Percentiles rank a stretch among this genome's conserved stretches.
Conservation (phyloP, 1,140 invertebrate species). For the Pseudoatta argentina region DNA sequence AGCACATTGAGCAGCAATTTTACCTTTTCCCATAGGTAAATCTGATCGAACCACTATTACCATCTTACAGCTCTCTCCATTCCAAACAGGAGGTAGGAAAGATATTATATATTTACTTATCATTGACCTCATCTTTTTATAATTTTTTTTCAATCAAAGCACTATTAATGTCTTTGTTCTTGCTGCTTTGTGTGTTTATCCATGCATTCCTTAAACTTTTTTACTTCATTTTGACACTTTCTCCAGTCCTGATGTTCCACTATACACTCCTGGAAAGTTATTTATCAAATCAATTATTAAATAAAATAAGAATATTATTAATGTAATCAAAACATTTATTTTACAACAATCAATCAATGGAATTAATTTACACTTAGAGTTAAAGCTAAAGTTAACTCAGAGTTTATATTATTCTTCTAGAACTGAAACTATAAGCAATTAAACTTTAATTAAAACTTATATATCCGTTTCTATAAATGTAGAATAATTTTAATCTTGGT, state of each 20-base stretch:
- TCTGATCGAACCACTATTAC: slow-evolving; percentile 92
- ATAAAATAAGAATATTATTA: too few relatives aligned
- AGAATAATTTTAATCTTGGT: too few relatives aligned
- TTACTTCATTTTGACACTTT: slow-evolving; percentile 93
- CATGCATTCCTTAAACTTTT: slow-evolving; percentile 93
- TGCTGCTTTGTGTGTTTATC: slow-evolving; percentile 85
- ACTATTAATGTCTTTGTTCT: not conserved
- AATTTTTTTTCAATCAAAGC: not conserved
- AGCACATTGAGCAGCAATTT: slow-evolving; percentile 93
- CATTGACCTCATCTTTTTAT: slow-evolving; percentile 58
- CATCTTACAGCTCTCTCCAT: slow-evolving; percentile 87
- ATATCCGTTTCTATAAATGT: not conserved
- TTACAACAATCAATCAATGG: not conserved
- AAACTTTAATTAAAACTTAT: not conserved
- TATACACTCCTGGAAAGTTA: slow-evolving; percentile 93
- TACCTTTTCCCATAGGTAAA: slow-evolving; percentile 93
- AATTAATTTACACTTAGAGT: not conserved
- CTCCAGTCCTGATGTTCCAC: slow-evolving; percentile 95
- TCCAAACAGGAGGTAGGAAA: slow-evolving; percentile 59
- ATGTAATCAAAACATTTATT: too few relatives aligned
- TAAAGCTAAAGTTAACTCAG: not conserved
- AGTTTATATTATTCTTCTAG: not conserved
- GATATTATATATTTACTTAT: slow-evolving; percentile 71
- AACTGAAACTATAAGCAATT: not conserved
- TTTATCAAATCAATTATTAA: not conserved